Evolutionary conservation across 53 echinoderm and acorn worm genomes (phyloP), one percentile per base, ranked within the genome.

Genomic region (Patiria pectinifera): DNA sequence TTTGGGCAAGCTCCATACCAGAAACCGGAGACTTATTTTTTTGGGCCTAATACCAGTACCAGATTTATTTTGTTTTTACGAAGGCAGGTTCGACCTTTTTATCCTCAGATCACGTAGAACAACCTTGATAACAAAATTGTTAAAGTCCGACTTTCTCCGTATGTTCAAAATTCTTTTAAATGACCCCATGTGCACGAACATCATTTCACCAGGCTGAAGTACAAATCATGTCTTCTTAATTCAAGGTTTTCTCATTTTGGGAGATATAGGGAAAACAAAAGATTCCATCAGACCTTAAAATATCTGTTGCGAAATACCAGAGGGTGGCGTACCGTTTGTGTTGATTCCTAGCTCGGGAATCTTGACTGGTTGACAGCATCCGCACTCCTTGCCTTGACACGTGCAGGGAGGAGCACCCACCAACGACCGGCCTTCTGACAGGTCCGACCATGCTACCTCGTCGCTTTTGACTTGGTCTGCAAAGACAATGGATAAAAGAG

Each of bases 381-480:
- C 85, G 61, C 85, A 85, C 8, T 43, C 71, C 48, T 85, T 71
- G 1, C 71, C 85, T 45, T 62, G 10, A 13, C 85, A 85, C 46
- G 48, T 45, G 48, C 85, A 85, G 12, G 85, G 71, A 21, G 71
- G 69, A n/a, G 22, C 74, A 23, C 24, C 74, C n/a, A 22, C n/a
- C 74, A 24, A 21, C n/a, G 74, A 74, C 24, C 24, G 74, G 74
- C 74, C 22, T 22, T n/a, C 24, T 74, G 24, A 74, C 23, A 74
- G 74, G 6, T 9, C 26, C 74, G 74, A 21, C 74, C 74, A 74
- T 21, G 74, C 74, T 24, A 74, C 22, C 0, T 74, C 74, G 1
- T 74, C 4, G 5, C n/a, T 21, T 24, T 21, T n/a, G 24, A 74
- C 74, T 74, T 74, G 22, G 24, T 74, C 74, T 74, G 74, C 10